Evolutionary conservation across 2,888 invertebrate species (phyloP), one percentile per base, ranked within the genome.

Genomic region (Hyalella azteca): DNA sequence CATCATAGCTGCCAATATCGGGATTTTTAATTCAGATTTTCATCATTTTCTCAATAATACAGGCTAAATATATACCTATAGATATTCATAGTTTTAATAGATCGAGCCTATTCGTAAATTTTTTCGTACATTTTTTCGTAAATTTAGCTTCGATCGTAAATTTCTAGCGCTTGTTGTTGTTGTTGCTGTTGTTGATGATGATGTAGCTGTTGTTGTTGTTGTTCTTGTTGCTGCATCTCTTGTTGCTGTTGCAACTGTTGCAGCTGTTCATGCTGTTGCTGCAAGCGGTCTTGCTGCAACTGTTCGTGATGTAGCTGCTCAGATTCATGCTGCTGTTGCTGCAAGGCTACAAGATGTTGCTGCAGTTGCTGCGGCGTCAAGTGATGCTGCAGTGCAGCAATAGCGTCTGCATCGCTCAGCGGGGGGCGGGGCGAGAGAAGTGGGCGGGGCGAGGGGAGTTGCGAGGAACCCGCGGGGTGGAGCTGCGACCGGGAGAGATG

Each of bases 291-390:
- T 36, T 66, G 66, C 4, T 36, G 66, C 39, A 7, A 36, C 15
- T 15, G 32, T 29, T 36, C 15, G 29, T 36, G 66, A 15, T 36
- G 19, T 32, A 36, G 36, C 4, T 66, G 36, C 36, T 32, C 29
- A 19, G 32, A 36, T 36, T 66, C 36, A 32, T 66, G 66, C 36
- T 66, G 66, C 39, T 59, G 59, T 15, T 66, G 66, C 66, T 66
- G 66, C 0, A 36, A 32, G 29, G 66, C 66, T 15, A 36, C 66
- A 7, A 66, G 32, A 29, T 66, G 66, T 19, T 66, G 66, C 66
- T 66, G 66, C 36, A 66, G 66, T 39, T 66, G 66, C 66, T 66
- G 66, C 3, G 66, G 39, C 1, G 36, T 66, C 13, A 66, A 19
- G 66, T 66, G 66, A 36, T 32, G 36, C 66, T 66, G 66, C 32